Percentiles rank a stretch among this genome's conserved stretches.
These are phyloP conservation scores for Ametastegia equiseti DNA, from an alignment of 2,888 invertebrate genomes.

Conservation along the genomic window DNA sequence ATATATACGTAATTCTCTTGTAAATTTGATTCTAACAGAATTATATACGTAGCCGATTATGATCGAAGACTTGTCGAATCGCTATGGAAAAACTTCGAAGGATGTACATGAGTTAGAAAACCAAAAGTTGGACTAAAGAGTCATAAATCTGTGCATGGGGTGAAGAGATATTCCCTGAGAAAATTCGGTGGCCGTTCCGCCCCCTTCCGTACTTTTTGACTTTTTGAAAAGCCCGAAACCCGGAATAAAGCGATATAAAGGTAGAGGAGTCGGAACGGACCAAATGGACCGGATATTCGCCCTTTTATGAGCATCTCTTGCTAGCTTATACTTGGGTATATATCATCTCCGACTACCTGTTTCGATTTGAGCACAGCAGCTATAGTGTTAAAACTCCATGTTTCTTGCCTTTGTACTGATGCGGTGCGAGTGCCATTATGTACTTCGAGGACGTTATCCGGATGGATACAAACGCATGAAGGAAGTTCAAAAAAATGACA, in stretches of 20 bases:
- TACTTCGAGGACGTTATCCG: constrained; percentile 16
- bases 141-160: constrained; percentile 11
- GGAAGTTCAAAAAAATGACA: neutral
- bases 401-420: constrained; percentile 8
- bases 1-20: constrained; percentile 53
- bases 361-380: constrained; percentile 27
- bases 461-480: constrained; percentile 3
- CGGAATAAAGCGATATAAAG: constrained; percentile 42
- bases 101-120: neutral
- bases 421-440: neutral
- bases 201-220: constrained; percentile 69
- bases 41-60: constrained; percentile 56
- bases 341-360: constrained; percentile 44
- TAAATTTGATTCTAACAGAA: constrained; percentile 73
- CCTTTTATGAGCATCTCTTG: constrained; percentile 56
- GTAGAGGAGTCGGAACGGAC: constrained; percentile 37
- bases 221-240: constrained; percentile 58
- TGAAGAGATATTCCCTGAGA: constrained; percentile 54
- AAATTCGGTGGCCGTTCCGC: constrained; percentile 60
- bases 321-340: constrained; percentile 44
- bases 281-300: constrained; percentile 69
- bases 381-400: constrained; percentile 9
- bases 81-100: neutral
- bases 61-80: neutral
- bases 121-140: neutral